These are phyloP conservation scores for Augochlora pura DNA, from an alignment of 1,140 invertebrate genomes.

Conservation along the genomic window DNA sequence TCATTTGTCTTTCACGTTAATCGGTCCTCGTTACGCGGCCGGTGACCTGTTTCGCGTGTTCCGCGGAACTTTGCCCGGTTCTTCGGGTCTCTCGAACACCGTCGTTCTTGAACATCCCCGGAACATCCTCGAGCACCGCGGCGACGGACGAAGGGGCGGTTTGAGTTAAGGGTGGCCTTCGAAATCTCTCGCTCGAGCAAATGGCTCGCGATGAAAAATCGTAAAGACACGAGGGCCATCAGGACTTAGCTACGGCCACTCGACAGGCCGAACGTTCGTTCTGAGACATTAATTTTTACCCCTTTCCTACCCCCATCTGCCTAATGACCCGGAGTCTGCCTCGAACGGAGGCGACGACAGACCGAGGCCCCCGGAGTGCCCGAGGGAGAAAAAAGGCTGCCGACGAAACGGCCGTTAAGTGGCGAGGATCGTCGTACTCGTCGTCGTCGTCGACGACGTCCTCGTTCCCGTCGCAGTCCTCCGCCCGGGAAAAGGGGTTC, in stretches of 20 bases:
- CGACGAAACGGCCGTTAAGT: constrained; percentile 74
- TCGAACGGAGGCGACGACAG: constrained; percentile 32
- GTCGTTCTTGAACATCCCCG: neutral
- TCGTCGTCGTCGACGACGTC: neutral
- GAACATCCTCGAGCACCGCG: neutral
- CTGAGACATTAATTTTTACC: constrained; percentile 81
- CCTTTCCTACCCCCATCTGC: constrained; percentile 74
- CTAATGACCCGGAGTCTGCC: constrained; percentile 75
- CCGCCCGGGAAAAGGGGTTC: constrained; percentile 30
- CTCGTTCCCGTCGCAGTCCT: neutral
- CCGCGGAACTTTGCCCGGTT: neutral
- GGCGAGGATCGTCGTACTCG: constrained; percentile 61
- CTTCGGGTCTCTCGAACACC: too few species aligned
- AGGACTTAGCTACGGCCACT: constrained; percentile 57
- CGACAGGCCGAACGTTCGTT: constrained; percentile 75
- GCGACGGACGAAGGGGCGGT: neutral
- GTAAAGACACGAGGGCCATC: constrained; percentile 72
- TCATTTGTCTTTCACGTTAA: constrained; percentile 1
- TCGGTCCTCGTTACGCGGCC: constrained; percentile 4
- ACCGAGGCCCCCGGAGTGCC: neutral
- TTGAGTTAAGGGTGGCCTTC: neutral
- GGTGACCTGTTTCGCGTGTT: constrained; percentile 19
- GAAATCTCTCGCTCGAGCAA: constrained; percentile 60
- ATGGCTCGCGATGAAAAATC: constrained; percentile 78
- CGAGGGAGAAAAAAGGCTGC: constrained; percentile 51